Evolutionary conservation across 2,113 vertebrate genomes (phyloP).

Genomic region (Casuarius casuarius): DNA sequence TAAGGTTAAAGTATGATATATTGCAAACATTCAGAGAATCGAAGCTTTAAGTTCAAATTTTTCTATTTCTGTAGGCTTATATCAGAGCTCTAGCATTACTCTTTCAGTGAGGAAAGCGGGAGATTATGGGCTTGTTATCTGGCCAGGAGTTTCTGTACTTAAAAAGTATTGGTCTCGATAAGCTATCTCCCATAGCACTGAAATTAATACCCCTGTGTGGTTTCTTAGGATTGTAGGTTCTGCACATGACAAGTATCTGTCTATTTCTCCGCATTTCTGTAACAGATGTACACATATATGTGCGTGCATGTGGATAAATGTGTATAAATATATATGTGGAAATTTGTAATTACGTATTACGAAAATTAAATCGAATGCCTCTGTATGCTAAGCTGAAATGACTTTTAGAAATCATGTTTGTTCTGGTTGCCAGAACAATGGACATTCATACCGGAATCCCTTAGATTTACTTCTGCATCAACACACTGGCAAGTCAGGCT

Average conservation of each 20-base stretch:
- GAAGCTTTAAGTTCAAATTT: slow-evolving; percentile 3
- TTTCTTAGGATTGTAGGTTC: slow-evolving; percentile 17
- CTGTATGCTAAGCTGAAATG: neutral
- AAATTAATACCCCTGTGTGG: neutral
- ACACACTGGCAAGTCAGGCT: neutral
- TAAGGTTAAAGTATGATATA: neutral
- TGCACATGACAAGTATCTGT: neutral
- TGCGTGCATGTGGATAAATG: neutral
- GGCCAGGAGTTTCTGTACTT: neutral
- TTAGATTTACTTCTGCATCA: neutral
- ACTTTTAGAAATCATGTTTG: slow-evolving; percentile 21
- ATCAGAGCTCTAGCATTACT: neutral
- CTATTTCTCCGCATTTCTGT: neutral
- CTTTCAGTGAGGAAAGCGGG: neutral
- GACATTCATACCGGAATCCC: neutral
- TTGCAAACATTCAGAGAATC: neutral
- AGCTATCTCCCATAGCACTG: neutral
- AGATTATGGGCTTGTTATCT: neutral
- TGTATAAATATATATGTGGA: neutral
- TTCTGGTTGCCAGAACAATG: neutral
- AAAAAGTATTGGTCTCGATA: neutral
- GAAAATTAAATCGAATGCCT: neutral
- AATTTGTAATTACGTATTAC: neutral
- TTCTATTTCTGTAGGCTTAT: neutral
- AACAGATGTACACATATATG: neutral